Evolutionary conservation across 2,797 vertebrate species (phyloP).

Genomic region (Decapterus maruadsi): DNA sequence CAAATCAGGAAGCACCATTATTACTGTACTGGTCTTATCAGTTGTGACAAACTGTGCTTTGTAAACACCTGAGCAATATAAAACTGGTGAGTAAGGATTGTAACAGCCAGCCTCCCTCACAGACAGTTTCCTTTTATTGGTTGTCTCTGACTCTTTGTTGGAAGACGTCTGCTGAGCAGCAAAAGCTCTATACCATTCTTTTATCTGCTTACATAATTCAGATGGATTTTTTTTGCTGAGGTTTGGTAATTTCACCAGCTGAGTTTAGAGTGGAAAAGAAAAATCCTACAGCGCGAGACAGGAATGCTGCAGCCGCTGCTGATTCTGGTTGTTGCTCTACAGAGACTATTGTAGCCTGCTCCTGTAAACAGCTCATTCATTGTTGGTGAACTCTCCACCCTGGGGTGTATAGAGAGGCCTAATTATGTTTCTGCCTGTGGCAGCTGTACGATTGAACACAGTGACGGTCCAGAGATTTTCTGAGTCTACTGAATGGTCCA

Average conservation of each 20-base stretch:
- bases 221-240: constrained; percentile 43
- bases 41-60: constrained; percentile 1
- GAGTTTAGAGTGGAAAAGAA: constrained; percentile 27
- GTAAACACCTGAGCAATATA: constrained; percentile 9
- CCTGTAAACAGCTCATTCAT: constrained; percentile 60
- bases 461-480: constrained; percentile 53
- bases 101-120: constrained; percentile 7
- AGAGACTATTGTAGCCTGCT: constrained; percentile 54
- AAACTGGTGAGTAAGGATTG: neutral
- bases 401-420: constrained; percentile 43
- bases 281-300: constrained; percentile 35
- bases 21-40: neutral
- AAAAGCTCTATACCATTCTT: constrained; percentile 26
- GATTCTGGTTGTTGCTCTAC: constrained; percentile 54
- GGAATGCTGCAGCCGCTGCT: constrained; percentile 48
- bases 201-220: constrained; percentile 59
- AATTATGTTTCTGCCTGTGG: constrained; percentile 57
- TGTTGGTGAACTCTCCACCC: constrained; percentile 78
- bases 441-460: constrained; percentile 43
- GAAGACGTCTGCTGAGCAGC: constrained; percentile 35
- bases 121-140: neutral
- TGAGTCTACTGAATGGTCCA: constrained; percentile 30
- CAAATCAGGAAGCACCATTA: neutral
- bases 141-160: constrained; percentile 2
- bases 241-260: constrained; percentile 36